Conservation (phyloP, 2,797 vertebrate genomes). For the Propithecus deckenii region DNA sequence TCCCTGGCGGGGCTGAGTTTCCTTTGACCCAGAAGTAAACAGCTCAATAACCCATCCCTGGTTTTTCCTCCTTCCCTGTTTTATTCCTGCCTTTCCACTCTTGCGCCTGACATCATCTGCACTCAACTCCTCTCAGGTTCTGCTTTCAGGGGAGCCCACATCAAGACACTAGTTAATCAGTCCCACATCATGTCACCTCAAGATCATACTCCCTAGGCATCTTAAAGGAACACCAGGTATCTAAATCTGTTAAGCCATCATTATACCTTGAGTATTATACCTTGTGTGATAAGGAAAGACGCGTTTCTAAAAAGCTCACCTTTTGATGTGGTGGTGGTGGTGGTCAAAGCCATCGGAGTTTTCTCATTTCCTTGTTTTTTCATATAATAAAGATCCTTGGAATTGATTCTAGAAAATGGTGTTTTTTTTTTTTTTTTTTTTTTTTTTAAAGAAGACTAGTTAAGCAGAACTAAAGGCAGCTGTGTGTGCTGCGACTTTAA, state of each 20-base stretch:
- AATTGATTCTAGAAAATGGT: neutral
- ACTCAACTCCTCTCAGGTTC: neutral
- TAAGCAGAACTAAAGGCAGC: neutral
- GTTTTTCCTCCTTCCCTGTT: neutral
- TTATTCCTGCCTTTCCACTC: neutral
- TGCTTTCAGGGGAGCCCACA: neutral
- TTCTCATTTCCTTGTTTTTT: neutral
- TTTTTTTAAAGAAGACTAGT: neutral
- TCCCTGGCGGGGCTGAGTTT: neutral
- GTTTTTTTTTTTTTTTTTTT: no score
- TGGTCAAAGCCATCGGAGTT: neutral
- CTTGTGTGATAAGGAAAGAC: neutral
- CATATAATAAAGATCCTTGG: neutral
- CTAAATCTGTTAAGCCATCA: neutral
- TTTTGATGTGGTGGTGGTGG: neutral
- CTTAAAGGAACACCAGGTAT: neutral
- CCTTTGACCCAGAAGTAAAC: neutral
- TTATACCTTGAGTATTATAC: neutral
- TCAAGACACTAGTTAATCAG: neutral
- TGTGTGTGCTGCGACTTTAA: neutral
- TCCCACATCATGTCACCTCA: neutral
- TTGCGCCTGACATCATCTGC: neutral
- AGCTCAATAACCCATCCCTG: neutral
- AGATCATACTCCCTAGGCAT: neutral
- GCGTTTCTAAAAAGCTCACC: neutral